Evolutionary conservation across 2,888 invertebrate genomes (phyloP).

Genomic region (Xanthia icteritia): DNA sequence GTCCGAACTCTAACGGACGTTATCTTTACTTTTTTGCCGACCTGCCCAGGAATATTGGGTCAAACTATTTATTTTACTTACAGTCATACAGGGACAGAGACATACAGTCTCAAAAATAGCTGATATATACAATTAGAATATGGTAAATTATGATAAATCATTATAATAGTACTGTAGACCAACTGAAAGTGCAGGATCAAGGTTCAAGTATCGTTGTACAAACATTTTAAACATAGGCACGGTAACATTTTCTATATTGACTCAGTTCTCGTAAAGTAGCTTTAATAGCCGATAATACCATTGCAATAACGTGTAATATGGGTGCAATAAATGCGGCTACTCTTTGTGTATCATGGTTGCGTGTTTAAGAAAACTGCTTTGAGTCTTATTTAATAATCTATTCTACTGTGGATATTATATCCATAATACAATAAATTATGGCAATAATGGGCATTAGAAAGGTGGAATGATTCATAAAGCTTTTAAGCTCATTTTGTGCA

Average conservation of each 20-base stretch:
- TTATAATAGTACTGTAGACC: constrained; percentile 8
- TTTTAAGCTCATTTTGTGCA: constrained; percentile 27
- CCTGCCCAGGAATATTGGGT: constrained; percentile 24
- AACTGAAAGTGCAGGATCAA: not conserved
- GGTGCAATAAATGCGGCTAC: constrained; percentile 78
- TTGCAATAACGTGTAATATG: constrained; percentile 84
- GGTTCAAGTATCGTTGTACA: not conserved
- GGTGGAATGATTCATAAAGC: constrained; percentile 9
- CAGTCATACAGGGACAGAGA: not conserved
- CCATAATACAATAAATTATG: not conserved
- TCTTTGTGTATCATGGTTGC: constrained; percentile 69
- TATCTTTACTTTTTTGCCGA: constrained; percentile 29
- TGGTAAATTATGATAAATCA: constrained; percentile 8
- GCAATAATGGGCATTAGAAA: constrained; percentile 24
- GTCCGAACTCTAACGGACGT: constrained; percentile 61
- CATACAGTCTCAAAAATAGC: not conserved
- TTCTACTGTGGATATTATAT: not conserved
- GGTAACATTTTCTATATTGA: constrained; percentile 27
- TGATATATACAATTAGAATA: not conserved
- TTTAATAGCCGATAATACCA: constrained; percentile 83
- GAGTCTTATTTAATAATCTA: constrained; percentile 15
- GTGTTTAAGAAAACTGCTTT: constrained; percentile 73
- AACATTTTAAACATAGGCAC: constrained; percentile 14
- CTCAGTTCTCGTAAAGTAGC: constrained; percentile 52
- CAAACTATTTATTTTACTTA: constrained; percentile 22